Base-by-base conservation (phyloP, 2,113 vertebrate genomes). In the Rhineura floridana region DNA sequence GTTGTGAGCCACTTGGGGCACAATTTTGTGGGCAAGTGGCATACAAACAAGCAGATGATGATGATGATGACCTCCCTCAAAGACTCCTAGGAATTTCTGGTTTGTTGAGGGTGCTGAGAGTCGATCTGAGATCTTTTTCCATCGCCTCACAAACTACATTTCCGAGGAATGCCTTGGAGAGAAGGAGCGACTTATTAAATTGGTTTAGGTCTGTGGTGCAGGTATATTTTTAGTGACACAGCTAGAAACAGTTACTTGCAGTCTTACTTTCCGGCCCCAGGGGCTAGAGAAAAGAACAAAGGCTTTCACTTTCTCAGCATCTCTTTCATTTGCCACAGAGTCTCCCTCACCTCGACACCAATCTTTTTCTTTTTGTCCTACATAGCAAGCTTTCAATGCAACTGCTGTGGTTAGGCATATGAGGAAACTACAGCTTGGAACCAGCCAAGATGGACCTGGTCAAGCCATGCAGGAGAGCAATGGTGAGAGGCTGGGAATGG, bases 331-430 rank as follows among this genome's bases (percentile, higher is more conserved):
- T 39, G 52, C 55, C 7, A 44, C n/a, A n/a, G 33, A 6, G 15
- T 81, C 25, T 72, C 12, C 33, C 2, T 21, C 19, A n/a, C 28
- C 13, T 10, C 39, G 23, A 75, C 44, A 62, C 15, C 13, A 77
- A 69, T 67, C 23, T 65, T 36, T 55, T 33, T 70, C 7, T 42
- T n/a, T 5, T 2, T 36, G 28, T 46, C 52, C 23, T 52, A 9
- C 33, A 63, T 6, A 99, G 99, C 99, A 99, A 99, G 99, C 99
- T 1, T 99, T 99, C 95, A 99, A 99, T 0, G 99, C 98, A 94
- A 99, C 99, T 0, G 99, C 98, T 0, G 99, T 99, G 93, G 98
- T 99, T 72, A 96, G 99, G 78, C 99, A 99, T 96, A 99, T 99
- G 99, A 96, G 98, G 91, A 98, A 97, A 91, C 97, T 99, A 83